Evolutionary conservation across 2,888 invertebrate species (phyloP).

Genomic region (Xestia xanthographa): DNA sequence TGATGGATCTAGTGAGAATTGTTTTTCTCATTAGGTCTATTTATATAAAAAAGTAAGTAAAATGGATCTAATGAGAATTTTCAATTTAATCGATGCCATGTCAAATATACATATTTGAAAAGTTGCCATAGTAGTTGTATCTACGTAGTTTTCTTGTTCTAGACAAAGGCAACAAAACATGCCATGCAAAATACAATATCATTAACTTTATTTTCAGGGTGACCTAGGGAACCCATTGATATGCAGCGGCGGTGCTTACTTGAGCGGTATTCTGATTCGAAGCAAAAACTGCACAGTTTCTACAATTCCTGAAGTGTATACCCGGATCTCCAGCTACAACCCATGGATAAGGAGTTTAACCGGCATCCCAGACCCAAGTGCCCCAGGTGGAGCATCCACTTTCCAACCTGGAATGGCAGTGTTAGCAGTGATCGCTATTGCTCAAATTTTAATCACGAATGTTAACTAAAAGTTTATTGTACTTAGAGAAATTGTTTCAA

Average conservation of each 20-base stretch:
- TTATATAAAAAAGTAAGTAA: too few species aligned
- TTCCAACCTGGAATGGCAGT: constrained; percentile 11
- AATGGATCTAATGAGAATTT: too few species aligned
- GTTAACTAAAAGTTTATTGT: background rate
- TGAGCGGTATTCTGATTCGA: constrained; percentile 17
- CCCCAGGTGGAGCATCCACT: constrained; percentile 3
- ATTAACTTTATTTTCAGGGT: constrained; percentile 23
- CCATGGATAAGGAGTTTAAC: constrained; percentile 9
- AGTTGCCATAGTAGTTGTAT: too few species aligned
- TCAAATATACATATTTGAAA: background rate
- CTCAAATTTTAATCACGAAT: background rate
- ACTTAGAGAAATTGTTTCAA: background rate
- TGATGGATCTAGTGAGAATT: too few species aligned
- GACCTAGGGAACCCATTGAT: constrained; percentile 32
- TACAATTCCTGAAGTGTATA: constrained; percentile 25
- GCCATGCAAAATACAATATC: background rate
- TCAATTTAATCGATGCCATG: too few species aligned
- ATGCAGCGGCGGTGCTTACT: constrained; percentile 7
- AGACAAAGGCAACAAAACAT: background rate
- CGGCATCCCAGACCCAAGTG: too few species aligned
- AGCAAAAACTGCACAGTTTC: constrained; percentile 20
- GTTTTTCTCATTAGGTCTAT: too few species aligned
- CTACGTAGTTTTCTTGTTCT: too few species aligned
- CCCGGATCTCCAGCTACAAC: constrained; percentile 12
- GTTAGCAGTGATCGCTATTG: constrained; percentile 14